These are phyloP conservation scores for Merodon equestris DNA, from an alignment of 2,888 invertebrate genomes.

Conservation along the genomic window DNA sequence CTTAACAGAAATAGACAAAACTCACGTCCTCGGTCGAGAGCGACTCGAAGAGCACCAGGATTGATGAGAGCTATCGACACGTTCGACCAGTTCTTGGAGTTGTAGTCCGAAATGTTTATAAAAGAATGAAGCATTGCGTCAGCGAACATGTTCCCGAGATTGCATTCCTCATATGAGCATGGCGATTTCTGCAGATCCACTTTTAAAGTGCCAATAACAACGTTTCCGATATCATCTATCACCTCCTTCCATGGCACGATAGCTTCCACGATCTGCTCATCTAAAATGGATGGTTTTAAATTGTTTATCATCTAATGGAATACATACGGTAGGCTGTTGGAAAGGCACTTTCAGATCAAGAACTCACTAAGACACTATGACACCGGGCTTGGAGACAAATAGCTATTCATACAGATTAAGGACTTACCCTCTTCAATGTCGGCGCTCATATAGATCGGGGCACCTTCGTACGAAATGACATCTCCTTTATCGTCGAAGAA, in stretches of 20 bases:
- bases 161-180: conserved; percentile 85
- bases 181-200: conserved; percentile 81
- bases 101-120: conserved; percentile 73
- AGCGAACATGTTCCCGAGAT: conserved; percentile 86
- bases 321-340: too few species aligned
- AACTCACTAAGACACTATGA: too few species aligned
- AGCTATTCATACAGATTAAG: too few species aligned
- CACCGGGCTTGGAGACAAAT: too few species aligned
- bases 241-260: conserved; percentile 82
- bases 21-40: conserved; percentile 83
- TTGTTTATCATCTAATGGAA: too few species aligned
- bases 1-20: too few species aligned
- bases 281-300: conserved; percentile 75
- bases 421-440: conserved; percentile 83
- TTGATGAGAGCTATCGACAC: conserved; percentile 85
- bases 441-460: conserved; percentile 84
- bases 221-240: conserved; percentile 81
- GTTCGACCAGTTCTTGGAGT: conserved; percentile 82
- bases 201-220: conserved; percentile 81
- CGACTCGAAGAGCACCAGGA: conserved; percentile 85
- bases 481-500: conserved; percentile 85
- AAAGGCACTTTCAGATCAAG: too few species aligned
- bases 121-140: conserved; percentile 84
- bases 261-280: conserved; percentile 81
- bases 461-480: conserved; percentile 84